Base-by-base conservation (phyloP, 2,113 vertebrate species). In the Apteryx mantelli region DNA sequence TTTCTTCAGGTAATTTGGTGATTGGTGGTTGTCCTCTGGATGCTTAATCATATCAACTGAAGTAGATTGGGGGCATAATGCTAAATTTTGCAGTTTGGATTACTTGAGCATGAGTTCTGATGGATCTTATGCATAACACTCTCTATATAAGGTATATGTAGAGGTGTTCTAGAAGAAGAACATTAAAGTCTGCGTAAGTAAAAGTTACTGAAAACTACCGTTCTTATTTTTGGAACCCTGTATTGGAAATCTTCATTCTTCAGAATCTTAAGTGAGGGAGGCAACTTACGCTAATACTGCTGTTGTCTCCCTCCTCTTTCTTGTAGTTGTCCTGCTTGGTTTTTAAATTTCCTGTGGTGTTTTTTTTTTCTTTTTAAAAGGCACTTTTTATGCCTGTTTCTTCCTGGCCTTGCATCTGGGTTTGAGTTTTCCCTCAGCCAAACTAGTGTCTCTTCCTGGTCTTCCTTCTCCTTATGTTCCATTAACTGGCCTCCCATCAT, bases 111-210 rank as follows among this genome's bases (percentile, higher is more conserved):
- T 20, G 25, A 91, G 95, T 85, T 94, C 76, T 93, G 95, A 95
- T 97, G 94, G 94, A 96, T 70, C 84, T 95, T 90, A 95, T 3
- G 3, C 30, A 0, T 88, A 75, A 96, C 75, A 82, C 71, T 18
- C 93, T 95, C 60, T 94, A 26, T 94, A 0, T 96, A 82, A 93
- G 84, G 15, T 20, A 50, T 14, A 74, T 81, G 73, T 94, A 94
- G 79, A 97, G 87, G 75, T 95, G 86, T 95, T 93, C 9, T 97
- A 96, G 82, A 90, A 93, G 96, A 95, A 91, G 95, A 97, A 90
- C 95, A 7, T 66, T 96, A 95, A 96, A 96, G 88, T 44, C 86
- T 95, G 95, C 97, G 97, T 97, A 98, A 98, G 97, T 98, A 97
- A 97, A 92, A 92, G 56, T 12, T 71, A 46, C 73, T 88, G 76